Base-by-base conservation (phyloP, 2,888 invertebrate species). In the Malthinus flaveolus region DNA sequence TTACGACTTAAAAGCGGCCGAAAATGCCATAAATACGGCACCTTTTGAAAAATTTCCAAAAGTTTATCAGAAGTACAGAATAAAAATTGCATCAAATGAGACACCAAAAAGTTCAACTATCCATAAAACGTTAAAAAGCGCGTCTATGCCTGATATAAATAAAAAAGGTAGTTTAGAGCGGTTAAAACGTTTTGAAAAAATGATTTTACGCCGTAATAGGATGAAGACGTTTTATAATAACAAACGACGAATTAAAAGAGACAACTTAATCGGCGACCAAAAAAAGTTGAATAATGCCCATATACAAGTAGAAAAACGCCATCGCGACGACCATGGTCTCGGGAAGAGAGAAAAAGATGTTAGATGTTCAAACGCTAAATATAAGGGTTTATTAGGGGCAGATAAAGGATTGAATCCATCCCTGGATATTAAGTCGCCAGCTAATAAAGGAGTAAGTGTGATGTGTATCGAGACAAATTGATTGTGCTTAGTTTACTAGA, bases 31-130 rank as follows among this genome's bases (percentile, higher is more conserved):
- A 11, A 42, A 50, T 9, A 12, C 39, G 9, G 50, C 50, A 32
- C 50, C 50, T 6, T 50, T 50, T 34, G 50, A 50, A 42, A 42
- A 42, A 33, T 39, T 13, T 37, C 32, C 42, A 33, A 42, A 13
- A 50, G 10, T 50, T 13, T 31, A 12, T 9, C 11, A 50, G 15
- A 39, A 32, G 10, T 50, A 32, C 3, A 23, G 23, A 3, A 5
- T 23, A 23, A 5, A 23, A 2, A 5, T 3, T 23, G 23, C 23
- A 5, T 2, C 23, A 23, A 23, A 23, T 3, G 23, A 23, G n/a
- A n/a, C n/a, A n/a, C n/a, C n/a, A n/a, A n/a, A n/a, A n/a, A n/a
- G n/a, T n/a, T n/a, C n/a, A n/a, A n/a, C n/a, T n/a, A n/a, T n/a
- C n/a, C n/a, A n/a, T n/a, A n/a, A n/a, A n/a, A n/a, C n/a, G n/a